These are phyloP conservation scores for Apocrypta bakeri DNA, from an alignment of 1,140 invertebrate species.

Conservation along the genomic window DNA sequence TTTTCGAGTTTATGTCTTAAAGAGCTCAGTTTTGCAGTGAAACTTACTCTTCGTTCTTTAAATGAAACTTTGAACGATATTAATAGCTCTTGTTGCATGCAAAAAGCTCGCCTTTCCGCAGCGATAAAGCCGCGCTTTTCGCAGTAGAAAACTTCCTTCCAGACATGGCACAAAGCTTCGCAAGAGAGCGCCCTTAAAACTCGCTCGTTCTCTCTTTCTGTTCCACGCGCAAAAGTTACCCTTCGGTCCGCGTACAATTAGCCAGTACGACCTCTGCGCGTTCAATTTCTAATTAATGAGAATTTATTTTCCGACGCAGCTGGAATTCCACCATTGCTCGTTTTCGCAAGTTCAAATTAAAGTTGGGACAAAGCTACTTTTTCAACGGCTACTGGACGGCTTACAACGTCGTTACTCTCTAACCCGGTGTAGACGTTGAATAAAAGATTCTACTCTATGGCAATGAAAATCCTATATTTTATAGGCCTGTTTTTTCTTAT, in stretches of 20 bases:
- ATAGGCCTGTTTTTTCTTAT: too few relatives aligned
- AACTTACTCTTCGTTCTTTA: not conserved
- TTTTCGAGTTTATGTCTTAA: too few relatives aligned
- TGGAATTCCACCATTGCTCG: slow-evolving; percentile 14
- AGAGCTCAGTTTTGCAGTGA: too few relatives aligned
- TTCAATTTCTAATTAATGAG: slow-evolving; percentile 53
- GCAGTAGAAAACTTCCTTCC: not conserved
- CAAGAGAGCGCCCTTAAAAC: not conserved
- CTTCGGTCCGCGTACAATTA: slow-evolving; percentile 44
- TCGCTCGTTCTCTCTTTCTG: too few relatives aligned
- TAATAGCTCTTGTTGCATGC: not conserved
- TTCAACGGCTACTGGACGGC: not conserved
- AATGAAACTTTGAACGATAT: not conserved
- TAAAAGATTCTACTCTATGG: not conserved
- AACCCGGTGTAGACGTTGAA: not conserved
- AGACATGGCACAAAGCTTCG: not conserved
- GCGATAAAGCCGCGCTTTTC: not conserved
- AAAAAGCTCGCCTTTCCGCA: not conserved
- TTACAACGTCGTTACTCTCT: too few relatives aligned
- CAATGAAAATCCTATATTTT: too few relatives aligned
- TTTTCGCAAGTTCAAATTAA: not conserved
- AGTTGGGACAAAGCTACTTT: not conserved
- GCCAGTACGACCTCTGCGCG: not conserved
- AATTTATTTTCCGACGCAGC: slow-evolving; percentile 39
- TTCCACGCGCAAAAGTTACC: not conserved